Conservation (phyloP, 2,888 invertebrate species). For the Agrilus mali region DNA sequence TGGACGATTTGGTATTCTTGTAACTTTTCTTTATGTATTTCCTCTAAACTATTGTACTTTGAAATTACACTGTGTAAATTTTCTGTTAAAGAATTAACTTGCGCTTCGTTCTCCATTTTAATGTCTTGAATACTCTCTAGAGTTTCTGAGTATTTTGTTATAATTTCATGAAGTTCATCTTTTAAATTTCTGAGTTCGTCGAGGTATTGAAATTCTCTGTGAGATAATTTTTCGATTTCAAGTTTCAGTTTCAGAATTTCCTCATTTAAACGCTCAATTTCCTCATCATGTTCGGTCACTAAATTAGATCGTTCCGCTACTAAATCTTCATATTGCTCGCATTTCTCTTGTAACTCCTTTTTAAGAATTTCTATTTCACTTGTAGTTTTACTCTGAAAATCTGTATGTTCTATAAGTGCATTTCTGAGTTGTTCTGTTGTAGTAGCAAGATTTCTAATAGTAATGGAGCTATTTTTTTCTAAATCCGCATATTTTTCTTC, state of each 20-base stretch:
- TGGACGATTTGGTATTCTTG: conserved; percentile 4
- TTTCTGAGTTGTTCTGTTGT: conserved; percentile 12
- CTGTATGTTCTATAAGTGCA: conserved; percentile 4
- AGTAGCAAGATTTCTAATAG: conserved; percentile 9
- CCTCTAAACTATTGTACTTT: conserved; percentile 14
- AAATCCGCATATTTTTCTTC: conserved; percentile 12
- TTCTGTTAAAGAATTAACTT: conserved; percentile 14
- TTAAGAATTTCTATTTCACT: conserved; percentile 7
- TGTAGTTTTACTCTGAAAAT: conserved; percentile 6
- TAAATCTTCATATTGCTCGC: conserved; percentile 10
- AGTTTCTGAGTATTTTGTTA: conserved; percentile 13
- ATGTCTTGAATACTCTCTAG: conserved; percentile 13
- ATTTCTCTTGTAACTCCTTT: conserved; percentile 8
- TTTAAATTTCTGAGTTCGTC: conserved; percentile 11
- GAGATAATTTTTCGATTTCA: conserved; percentile 8
- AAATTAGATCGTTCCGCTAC: conserved; percentile 6
- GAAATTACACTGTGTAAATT: conserved; percentile 14
- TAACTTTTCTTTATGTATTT: conserved; percentile 5
- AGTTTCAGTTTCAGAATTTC: conserved; percentile 10
- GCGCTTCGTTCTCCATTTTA: conserved; percentile 11
- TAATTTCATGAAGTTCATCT: conserved; percentile 12
- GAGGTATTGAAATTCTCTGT: conserved; percentile 9
- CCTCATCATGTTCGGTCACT: conserved; percentile 5
- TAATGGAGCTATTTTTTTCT: conserved; percentile 10
- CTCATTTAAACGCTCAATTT: conserved; percentile 8